Conservation (phyloP, 1,140 invertebrate genomes). For the Luehdorfia chinensis region DNA sequence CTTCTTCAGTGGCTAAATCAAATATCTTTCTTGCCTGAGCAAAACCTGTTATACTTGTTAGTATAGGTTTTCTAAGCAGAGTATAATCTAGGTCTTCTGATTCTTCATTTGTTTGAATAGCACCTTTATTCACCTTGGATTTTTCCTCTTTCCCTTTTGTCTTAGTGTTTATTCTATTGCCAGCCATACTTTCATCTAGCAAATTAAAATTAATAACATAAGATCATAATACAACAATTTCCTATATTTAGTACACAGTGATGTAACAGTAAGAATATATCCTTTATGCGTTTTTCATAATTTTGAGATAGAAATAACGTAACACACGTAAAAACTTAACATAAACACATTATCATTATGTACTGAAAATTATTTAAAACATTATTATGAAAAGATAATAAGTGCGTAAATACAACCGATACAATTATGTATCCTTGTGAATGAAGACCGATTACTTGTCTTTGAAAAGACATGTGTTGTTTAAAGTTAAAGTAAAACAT, state of each 20-base stretch:
- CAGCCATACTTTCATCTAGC: conserved; percentile 61
- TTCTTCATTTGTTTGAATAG: conserved; percentile 45
- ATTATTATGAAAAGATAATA: background rate
- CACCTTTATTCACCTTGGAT: conserved; percentile 43
- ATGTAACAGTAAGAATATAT: background rate
- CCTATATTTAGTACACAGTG: conserved; percentile 17
- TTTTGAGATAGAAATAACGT: no score
- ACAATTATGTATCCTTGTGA: background rate
- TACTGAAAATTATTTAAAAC: background rate
- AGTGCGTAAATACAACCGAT: background rate
- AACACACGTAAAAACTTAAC: no score
- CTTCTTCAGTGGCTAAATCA: conserved; percentile 80
- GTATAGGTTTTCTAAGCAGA: conserved; percentile 80
- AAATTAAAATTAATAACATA: conserved; percentile 17
- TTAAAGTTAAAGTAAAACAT: background rate
- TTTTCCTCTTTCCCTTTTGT: conserved; percentile 60
- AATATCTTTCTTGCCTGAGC: conserved; percentile 79
- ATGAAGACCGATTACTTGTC: background rate
- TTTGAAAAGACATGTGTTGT: background rate
- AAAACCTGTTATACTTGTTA: conserved; percentile 79
- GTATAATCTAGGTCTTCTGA: conserved; percentile 76
- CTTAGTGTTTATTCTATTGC: conserved; percentile 68
- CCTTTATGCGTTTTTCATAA: no score
- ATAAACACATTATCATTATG: background rate
- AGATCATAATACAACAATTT: conserved; percentile 7